Evolutionary conservation across 1,140 invertebrate species (phyloP).

Genomic region (Polyergus mexicanus): DNA sequence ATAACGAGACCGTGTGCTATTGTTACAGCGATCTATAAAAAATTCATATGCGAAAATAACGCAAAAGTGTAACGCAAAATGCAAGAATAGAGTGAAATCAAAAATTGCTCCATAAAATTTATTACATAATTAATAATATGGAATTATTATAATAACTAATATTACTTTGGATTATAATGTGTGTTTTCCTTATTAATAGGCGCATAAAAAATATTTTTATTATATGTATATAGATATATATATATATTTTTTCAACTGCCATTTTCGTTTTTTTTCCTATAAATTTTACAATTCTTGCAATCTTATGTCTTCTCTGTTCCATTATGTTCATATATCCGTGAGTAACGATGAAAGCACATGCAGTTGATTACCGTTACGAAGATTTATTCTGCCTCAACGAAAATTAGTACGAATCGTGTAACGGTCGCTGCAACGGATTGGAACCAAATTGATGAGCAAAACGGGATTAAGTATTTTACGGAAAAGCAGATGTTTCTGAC

Average conservation of each 20-base stretch:
- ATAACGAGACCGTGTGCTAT: constrained; percentile 17
- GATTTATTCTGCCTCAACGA: background rate
- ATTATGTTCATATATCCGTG: background rate
- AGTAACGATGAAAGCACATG: background rate
- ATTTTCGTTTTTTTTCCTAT: background rate
- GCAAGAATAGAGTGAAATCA: background rate
- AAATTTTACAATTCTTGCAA: background rate
- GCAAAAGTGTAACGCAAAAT: background rate
- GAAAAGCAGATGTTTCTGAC: constrained; percentile 64
- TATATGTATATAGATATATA: background rate
- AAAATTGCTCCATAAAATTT: background rate
- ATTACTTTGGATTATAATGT: background rate
- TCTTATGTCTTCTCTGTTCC: background rate
- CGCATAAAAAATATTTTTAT: background rate
- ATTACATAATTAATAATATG: background rate
- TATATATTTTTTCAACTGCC: background rate
- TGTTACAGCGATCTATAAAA: background rate
- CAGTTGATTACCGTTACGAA: constrained; percentile 17
- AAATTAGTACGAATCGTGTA: constrained; percentile 31
- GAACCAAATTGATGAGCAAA: constrained; percentile 25
- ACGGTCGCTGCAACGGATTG: constrained; percentile 2
- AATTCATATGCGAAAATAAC: background rate
- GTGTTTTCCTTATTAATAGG: background rate
- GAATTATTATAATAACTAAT: background rate
- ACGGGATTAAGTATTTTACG: constrained; percentile 8